These are phyloP conservation scores for Melanotaenia nigrans DNA, from an alignment of 2,797 vertebrate genomes.

Conservation along the genomic window DNA sequence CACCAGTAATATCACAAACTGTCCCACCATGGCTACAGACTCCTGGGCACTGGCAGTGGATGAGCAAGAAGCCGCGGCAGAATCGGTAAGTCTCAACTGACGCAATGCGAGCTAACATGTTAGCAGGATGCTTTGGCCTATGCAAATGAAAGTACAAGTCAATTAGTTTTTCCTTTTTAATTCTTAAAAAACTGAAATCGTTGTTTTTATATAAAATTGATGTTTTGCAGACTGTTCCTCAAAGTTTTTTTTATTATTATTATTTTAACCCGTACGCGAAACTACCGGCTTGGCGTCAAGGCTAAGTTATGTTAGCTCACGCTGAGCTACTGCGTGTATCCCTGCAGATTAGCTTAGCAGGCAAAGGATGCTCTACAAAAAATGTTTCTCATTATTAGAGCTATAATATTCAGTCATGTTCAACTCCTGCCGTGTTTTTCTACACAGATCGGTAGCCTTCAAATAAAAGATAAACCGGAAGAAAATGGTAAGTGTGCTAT, in stretches of 20 bases:
- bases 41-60: conserved; percentile 96
- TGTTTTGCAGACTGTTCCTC: accelerated
- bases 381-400: background rate
- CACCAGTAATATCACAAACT: conserved; percentile 19
- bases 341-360: conserved; percentile 36
- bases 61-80: conserved; percentile 92
- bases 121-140: conserved; percentile 56
- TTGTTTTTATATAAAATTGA: accelerated
- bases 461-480: conserved; percentile 81
- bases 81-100: conserved; percentile 84
- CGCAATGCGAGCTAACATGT: conserved; percentile 69
- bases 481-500: conserved; percentile 79
- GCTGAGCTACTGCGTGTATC: conserved; percentile 44
- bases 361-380: conserved; percentile 12
- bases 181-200: accelerated
- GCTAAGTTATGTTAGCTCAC: conserved; percentile 36
- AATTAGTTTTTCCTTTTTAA: accelerated
- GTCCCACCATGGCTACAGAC: conserved; percentile 88
- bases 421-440: background rate
- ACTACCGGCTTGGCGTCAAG: conserved; percentile 9
- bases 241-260: background rate
- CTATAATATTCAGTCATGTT: no score
- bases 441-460: conserved; percentile 78
- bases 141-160: background rate
- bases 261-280: background rate